Base-by-base conservation (phyloP, 2,797 vertebrate genomes). In the Mus minutoides region DNA sequence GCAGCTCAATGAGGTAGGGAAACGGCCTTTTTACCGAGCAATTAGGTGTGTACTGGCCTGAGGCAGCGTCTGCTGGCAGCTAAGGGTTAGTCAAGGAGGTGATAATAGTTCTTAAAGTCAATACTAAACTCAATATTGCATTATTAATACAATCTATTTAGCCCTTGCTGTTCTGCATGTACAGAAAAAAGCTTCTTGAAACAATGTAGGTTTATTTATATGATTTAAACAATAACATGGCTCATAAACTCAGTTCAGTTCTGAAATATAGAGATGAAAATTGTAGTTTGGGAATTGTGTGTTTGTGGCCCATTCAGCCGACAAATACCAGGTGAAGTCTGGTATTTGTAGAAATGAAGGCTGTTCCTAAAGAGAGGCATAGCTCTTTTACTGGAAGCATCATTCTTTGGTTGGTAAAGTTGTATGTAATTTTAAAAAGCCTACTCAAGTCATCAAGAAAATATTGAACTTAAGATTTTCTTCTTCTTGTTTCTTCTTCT, bases 1-100 rank as follows among this genome's bases (percentile, higher is more conserved):
- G 99, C 99, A 98, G 99, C 99, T 99, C 99, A 99, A 99, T 99
- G 99, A 99, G 99, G 99, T 99, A 99, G 98, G 99, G 99, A 99
- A 99, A 99, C 98, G 97, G 99, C 99, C 98, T 98, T 99, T 99
- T 99, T 99, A 99, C 99, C 98, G 98, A 99, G 99, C 99, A 99
- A 99, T 99, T 99, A 99, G 99, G 98, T 99, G 99, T 99, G 99
- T 99, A 99, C 98, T 99, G 99, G 99, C 99, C 99, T 99, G 99
- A 99, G 99, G 99, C 99, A 98, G 99, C 98, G 98, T 99, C 99
- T 98, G 98, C 98, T 99, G 98, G 98, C 98, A 98, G 99, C 98
- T 98, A 98, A 98, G 98, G 98, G 98, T 98, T 99, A 98, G 98
- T 98, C 98, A 98, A 99, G 98, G 98, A 99, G 98, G 98, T 98